phyloP scores from a whole-genome alignment of 2,888 invertebrate species.

The Penaeus monodon region DNA sequence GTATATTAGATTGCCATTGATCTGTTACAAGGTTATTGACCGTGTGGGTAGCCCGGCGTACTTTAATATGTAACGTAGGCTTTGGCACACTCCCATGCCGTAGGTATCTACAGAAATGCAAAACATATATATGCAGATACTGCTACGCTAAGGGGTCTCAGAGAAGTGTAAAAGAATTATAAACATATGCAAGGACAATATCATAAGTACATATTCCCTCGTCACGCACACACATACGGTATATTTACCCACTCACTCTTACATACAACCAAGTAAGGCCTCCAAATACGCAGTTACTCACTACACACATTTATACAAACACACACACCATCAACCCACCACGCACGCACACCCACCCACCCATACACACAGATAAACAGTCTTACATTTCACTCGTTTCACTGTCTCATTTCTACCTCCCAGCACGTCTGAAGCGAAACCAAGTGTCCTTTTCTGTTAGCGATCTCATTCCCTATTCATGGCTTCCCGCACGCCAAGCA shows the following conservation, averaged over 20 bases:
- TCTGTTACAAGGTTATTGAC: too few relatives aligned
- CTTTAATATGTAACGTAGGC: too few relatives aligned
- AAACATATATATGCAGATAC: background rate
- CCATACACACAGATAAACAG: background rate
- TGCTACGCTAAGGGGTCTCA: too few relatives aligned
- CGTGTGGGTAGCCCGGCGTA: too few relatives aligned
- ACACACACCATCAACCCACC: too few relatives aligned
- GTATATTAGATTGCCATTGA: too few relatives aligned
- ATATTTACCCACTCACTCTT: too few relatives aligned
- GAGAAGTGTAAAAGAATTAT: background rate
- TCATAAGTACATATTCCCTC: background rate
- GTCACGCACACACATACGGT: too few relatives aligned
- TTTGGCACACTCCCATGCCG: too few relatives aligned
- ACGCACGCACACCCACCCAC: background rate
- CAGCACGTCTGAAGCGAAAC: background rate
- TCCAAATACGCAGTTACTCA: too few relatives aligned
- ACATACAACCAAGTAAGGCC: too few relatives aligned
- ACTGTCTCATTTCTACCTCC: background rate
- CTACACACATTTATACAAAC: too few relatives aligned
- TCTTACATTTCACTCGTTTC: background rate
- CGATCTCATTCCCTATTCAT: background rate
- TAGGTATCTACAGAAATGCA: background rate
- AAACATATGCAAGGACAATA: background rate
- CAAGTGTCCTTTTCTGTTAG: background rate
- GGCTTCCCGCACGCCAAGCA: background rate